Evolutionary conservation across 2,888 invertebrate species (phyloP).

Genomic region (Polietes domitor): DNA sequence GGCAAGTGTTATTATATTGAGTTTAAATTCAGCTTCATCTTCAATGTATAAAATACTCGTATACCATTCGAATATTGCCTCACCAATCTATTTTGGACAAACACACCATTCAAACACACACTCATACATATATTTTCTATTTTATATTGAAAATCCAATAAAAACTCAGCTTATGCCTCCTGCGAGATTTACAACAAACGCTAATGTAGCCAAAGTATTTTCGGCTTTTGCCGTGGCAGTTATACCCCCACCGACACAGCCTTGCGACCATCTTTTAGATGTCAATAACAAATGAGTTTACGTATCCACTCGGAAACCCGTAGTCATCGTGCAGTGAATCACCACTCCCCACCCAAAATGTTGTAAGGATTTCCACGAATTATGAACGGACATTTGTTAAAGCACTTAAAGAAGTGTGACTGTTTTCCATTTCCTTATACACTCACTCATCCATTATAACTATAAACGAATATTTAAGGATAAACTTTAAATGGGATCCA

Average conservation of each 20-base stretch:
- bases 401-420: neutral
- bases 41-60: too few relatives aligned
- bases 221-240: neutral
- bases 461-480: neutral
- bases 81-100: neutral
- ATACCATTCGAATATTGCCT: too few relatives aligned
- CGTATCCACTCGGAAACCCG: neutral
- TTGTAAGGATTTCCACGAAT: neutral
- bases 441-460: conserved; percentile 2
- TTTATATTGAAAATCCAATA: neutral
- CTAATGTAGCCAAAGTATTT: neutral
- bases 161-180: neutral
- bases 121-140: neutral
- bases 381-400: neutral
- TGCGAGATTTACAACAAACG: neutral
- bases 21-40: too few relatives aligned
- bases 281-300: neutral
- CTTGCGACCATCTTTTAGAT: neutral
- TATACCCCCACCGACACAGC: neutral
- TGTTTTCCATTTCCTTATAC: neutral
- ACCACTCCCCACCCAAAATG: neutral
- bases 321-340: neutral
- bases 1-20: too few relatives aligned
- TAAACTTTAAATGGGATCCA: neutral
- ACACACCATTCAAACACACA: neutral